Percentiles rank a stretch among this genome's conserved stretches.
These are phyloP conservation scores for Thaleichthys pacificus DNA, from an alignment of 2,797 vertebrate genomes.

Conservation along the genomic window DNA sequence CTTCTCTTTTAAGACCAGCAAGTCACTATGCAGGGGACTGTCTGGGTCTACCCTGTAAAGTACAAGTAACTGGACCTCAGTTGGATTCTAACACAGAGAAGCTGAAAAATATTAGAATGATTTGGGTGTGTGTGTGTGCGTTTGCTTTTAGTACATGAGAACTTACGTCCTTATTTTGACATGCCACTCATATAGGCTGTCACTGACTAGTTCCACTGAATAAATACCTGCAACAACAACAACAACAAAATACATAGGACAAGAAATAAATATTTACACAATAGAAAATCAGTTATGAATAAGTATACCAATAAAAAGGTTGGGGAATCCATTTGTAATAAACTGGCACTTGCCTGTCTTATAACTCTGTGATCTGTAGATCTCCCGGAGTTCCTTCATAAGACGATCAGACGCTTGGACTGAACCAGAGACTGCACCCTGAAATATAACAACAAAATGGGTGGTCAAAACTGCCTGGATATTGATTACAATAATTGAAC, in stretches of 20 bases:
- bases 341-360: constrained; percentile 86
- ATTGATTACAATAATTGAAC: not conserved
- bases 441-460: constrained; percentile 46
- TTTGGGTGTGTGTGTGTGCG: too few relatives aligned
- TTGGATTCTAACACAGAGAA: not conserved
- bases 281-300: not conserved
- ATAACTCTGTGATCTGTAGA: constrained; percentile 98
- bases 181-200: constrained; percentile 98
- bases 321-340: not conserved
- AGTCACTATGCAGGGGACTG: constrained; percentile 95
- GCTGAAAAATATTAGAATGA: not conserved
- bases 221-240: constrained; percentile 87
- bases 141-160: not conserved
- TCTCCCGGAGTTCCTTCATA: constrained; percentile 99
- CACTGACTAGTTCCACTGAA: constrained; percentile 96
- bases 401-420: constrained; percentile 98
- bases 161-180: constrained; percentile 98
- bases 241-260: not conserved
- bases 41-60: constrained; percentile 91
- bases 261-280: not conserved
- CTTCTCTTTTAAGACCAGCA: constrained; percentile 98
- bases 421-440: constrained; percentile 97
- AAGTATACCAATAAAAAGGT: not conserved
- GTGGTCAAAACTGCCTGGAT: not conserved
- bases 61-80: too few relatives aligned